Base-by-base conservation (phyloP, 2,888 invertebrate genomes). In the Dicyrtoma fusca region DNA sequence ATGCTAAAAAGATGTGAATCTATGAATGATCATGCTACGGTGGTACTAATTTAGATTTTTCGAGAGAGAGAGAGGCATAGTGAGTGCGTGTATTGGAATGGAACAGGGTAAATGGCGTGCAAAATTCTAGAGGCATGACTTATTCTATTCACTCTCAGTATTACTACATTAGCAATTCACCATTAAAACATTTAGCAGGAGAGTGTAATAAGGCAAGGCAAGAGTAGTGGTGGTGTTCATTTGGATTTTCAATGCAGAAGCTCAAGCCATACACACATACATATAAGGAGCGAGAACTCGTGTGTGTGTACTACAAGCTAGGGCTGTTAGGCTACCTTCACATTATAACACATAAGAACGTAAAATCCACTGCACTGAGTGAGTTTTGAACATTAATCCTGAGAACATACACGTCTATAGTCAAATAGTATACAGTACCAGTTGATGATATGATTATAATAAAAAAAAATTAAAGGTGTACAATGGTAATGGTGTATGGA, bases 381-480 rank as follows among this genome's bases (percentile, higher is more conserved):
- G n/a, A n/a, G n/a, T n/a, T n/a, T n/a, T n/a, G n/a, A n/a, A n/a
- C n/a, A n/a, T n/a, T 34, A 34, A 34, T 34, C 34, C 34, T 34
- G 8, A 34, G 34, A 5, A 34, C 34, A 3, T 34, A 34, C 34
- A 34, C 21, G 51, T 51, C 17, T 51, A 51, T 21, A n/a, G 13
- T 47, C 17, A 47, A 47, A 51, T 19, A 13, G 10, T 23, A 19
- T 42, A 42, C 47, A n/a, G 19, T 47, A 21, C 17, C 23, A 23
- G 25, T 19, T 47, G 14, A 25, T 13, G 23, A 23, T 55, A 55
- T 23, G 55, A 25, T 17, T 19, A 17, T 55, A 5, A 51, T 34
- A 51, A 68, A 26, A 68, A 66, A 55, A 66, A 55, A 66, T 14
- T 26, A 66, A 25, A 66, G 65, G 26, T 49, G 66, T 44, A 68